Base-by-base conservation (phyloP, 2,888 invertebrate genomes). In the Melinaea menophilus region DNA sequence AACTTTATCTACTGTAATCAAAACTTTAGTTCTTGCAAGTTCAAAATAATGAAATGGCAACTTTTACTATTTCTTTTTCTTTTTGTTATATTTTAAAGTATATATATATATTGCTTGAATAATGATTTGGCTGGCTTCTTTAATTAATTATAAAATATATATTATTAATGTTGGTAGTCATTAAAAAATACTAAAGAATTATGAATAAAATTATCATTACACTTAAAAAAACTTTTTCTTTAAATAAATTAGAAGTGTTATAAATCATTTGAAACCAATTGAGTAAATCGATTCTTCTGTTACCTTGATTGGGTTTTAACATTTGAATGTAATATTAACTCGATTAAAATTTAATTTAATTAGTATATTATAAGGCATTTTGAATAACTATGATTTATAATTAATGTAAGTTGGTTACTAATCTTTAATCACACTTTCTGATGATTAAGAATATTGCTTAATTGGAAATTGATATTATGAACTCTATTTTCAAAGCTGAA, bases 161-260 rank as follows among this genome's bases (percentile, higher is more conserved):
- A 9, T 37, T 41, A 3, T 9, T 9, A 41, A 3, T 5, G 7
- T 2, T 41, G 41, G 9, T 9, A 22, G 5, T 22, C 9, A 31
- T 51, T 51, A 31, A 51, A 9, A 31, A 31, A 9, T 7, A 51
- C 31, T 31, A 31, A 31, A 31, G 51, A 31, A 31, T 7, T 31
- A 3, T 51, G 51, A 31, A 51, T 51, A 51, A 51, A 31, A 51
- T 51, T 51, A 51, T 31, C 51, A 51, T 51, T 31, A 51, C 22
- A 48, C n/a, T 48, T 48, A 51, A 51, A 51, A 31, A 3, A 31
- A 31, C 9, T 31, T 31, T 51, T 31, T 51, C 31, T 22, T 31
- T 2, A 51, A 51, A 31, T 31, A 51, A 31, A 51, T 31, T 51
- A 22, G 22, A 48, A 41, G 4, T 31, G n/a, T 31, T 31, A 51